These are phyloP conservation scores for Polyommatus iphigenia DNA, from an alignment of 2,888 invertebrate species.

Conservation along the genomic window DNA sequence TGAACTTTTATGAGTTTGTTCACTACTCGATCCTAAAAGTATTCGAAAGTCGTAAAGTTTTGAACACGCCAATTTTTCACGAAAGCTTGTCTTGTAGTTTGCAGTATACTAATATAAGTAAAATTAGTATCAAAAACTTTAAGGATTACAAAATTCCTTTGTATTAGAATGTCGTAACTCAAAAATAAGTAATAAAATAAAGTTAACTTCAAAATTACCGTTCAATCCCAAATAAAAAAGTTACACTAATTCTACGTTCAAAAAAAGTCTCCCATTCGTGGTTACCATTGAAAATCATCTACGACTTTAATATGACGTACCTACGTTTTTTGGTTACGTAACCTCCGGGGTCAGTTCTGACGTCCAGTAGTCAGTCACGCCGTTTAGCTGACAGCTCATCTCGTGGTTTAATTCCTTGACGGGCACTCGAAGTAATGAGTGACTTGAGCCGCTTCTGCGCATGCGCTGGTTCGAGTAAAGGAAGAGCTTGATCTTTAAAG, in stretches of 20 bases:
- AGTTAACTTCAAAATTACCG: neutral
- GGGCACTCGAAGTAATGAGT: neutral
- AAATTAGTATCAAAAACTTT: neutral
- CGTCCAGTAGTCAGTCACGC: conserved; percentile 18
- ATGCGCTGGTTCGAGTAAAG: neutral
- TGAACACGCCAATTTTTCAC: neutral
- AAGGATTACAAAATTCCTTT: no score
- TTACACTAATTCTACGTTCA: neutral
- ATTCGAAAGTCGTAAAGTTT: neutral
- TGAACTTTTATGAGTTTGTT: conserved; percentile 19
- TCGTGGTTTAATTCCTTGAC: conserved; percentile 7
- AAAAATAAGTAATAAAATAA: neutral
- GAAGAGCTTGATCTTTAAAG: neutral
- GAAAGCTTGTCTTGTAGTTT: neutral
- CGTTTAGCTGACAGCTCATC: conserved; percentile 11
- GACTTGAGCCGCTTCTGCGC: conserved; percentile 5
- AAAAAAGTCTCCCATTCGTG: neutral
- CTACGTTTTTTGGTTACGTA: conserved; percentile 6
- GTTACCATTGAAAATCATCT: neutral
- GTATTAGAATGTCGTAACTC: no score
- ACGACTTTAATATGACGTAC: conserved; percentile 18
- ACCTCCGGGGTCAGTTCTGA: conserved; percentile 6
- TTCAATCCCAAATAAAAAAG: neutral
- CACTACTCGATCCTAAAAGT: conserved; percentile 5
- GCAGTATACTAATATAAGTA: neutral